phyloP scores from a whole-genome alignment of 2,113 vertebrate species.

The Callopanchax toddi region DNA sequence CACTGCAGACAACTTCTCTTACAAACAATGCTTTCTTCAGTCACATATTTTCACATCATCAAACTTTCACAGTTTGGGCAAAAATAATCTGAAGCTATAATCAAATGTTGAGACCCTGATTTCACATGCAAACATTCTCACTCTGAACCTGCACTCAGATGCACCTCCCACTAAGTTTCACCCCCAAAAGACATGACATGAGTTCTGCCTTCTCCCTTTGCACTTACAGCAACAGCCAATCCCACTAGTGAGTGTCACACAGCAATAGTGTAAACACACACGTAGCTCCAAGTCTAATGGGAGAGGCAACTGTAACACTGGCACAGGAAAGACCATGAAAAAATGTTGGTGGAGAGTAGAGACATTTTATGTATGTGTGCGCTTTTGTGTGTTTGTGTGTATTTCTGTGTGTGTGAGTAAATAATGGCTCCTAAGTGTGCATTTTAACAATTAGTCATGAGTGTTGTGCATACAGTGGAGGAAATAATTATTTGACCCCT shows the following conservation, averaged over 20 bases:
- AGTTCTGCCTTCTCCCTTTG: neutral
- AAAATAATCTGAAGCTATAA: neutral
- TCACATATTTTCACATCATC: neutral
- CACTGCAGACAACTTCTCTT: neutral
- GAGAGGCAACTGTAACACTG: slow-evolving; percentile 25
- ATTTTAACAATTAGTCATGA: too few relatives aligned
- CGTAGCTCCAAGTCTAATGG: slow-evolving; percentile 6
- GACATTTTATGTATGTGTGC: too few relatives aligned
- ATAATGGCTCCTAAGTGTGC: too few relatives aligned
- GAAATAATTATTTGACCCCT: too few relatives aligned
- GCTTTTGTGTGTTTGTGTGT: too few relatives aligned
- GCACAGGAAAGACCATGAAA: slow-evolving; percentile 1
- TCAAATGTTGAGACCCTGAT: neutral
- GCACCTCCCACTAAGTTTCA: neutral
- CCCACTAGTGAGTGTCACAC: slow-evolving; percentile 18
- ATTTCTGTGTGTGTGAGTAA: too few relatives aligned
- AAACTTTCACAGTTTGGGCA: neutral
- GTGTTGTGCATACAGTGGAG: too few relatives aligned
- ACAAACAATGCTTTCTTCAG: neutral
- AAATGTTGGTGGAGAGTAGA: neutral
- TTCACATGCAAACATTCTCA: neutral
- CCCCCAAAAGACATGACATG: neutral
- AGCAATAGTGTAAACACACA: slow-evolving; percentile 18
- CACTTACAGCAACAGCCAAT: neutral
- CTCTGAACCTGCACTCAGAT: neutral